Conservation (phyloP, 2,113 vertebrate genomes). For the Ibidorhyncha struthersii region DNA sequence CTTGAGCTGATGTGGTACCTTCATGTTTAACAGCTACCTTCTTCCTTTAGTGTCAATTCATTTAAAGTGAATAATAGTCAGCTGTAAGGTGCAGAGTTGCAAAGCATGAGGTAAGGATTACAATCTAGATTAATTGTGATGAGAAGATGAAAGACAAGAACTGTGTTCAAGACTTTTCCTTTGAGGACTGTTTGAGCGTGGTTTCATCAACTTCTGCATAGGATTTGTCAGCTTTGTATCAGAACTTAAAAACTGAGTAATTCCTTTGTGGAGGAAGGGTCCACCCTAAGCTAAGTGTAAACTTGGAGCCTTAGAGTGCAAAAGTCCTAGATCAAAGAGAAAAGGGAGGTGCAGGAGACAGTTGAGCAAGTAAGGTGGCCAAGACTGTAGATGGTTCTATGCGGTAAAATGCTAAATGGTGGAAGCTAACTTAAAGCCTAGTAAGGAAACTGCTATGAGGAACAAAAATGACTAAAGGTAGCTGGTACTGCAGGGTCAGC, state of each 20-base stretch:
- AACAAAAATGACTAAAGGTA: neutral
- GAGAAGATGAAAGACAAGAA: neutral
- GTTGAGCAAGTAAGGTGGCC: neutral
- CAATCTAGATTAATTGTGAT: neutral
- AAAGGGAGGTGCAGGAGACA: neutral
- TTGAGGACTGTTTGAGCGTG: neutral
- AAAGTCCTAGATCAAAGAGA: neutral
- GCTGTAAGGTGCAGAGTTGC: neutral
- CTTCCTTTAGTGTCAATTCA: neutral
- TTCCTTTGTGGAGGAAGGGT: neutral
- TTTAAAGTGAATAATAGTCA: neutral
- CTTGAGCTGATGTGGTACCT: neutral
- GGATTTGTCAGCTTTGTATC: neutral
- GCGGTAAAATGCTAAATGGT: neutral
- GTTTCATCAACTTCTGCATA: neutral
- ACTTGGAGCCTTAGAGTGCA: neutral
- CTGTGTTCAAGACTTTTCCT: neutral
- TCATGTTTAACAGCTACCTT: neutral
- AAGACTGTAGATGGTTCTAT: neutral
- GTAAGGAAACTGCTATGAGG: neutral
- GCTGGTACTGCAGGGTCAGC: neutral
- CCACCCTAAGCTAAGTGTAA: neutral
- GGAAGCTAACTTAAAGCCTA: neutral
- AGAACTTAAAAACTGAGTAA: neutral
- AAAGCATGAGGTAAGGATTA: neutral